Evolutionary conservation across 2,888 invertebrate species (phyloP).

Genomic region (Rhopalosiphum nymphaeae): DNA sequence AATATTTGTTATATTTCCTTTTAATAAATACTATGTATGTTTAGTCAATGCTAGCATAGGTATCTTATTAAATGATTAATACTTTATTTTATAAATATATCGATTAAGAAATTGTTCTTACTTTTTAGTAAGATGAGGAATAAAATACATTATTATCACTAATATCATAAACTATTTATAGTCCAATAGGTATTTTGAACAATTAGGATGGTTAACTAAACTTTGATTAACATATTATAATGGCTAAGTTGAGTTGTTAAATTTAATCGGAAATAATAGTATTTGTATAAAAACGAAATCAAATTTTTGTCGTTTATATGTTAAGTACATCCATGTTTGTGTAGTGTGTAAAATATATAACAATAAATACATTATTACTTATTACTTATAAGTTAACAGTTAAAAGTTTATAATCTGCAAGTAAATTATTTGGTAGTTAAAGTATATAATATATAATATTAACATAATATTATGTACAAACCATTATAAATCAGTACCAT

Average conservation of each 20-base stretch:
- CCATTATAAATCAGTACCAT: neutral
- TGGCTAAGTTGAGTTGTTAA: too few species aligned
- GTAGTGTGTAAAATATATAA: neutral
- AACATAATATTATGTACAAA: neutral
- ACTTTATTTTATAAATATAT: neutral
- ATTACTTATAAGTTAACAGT: neutral
- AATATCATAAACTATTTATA: neutral
- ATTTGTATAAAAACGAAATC: too few species aligned
- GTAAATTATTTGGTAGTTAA: neutral
- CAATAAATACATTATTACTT: too few species aligned
- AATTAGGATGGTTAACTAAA: too few species aligned
- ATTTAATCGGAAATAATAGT: too few species aligned
- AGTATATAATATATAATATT: neutral
- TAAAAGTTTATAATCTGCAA: too few species aligned
- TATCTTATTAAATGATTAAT: neutral
- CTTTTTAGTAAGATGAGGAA: neutral
- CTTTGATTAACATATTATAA: too few species aligned
- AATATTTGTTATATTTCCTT: neutral
- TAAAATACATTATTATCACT: neutral
- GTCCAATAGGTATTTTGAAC: neutral
- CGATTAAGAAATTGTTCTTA: neutral
- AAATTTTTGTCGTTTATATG: too few species aligned
- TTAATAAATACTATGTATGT: neutral
- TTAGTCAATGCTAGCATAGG: neutral
- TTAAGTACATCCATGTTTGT: too few species aligned